These are phyloP conservation scores for Heteractis magnifica DNA, from an alignment of 92 coral and sea anemone genomes.

Conservation along the genomic window DNA sequence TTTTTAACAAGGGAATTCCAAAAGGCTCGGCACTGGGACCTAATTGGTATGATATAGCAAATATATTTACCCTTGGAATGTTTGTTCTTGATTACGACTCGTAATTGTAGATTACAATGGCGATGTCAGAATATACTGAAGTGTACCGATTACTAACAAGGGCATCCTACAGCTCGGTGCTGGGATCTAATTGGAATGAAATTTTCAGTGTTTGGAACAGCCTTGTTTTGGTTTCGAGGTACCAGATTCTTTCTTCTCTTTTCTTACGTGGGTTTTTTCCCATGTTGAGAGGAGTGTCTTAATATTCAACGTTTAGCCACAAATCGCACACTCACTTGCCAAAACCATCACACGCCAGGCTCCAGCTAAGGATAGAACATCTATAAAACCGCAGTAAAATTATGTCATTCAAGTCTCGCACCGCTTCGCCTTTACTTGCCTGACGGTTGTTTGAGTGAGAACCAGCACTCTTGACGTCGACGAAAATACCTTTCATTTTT, in stretches of 20 bases:
- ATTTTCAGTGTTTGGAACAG: neutral
- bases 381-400: neutral
- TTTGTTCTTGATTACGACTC: too few relatives aligned
- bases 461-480: too few relatives aligned
- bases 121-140: neutral
- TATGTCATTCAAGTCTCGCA: neutral
- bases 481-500: too few relatives aligned
- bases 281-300: neutral
- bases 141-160: neutral
- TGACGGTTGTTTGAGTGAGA: too few relatives aligned
- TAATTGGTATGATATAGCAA: too few relatives aligned
- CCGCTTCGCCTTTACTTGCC: neutral
- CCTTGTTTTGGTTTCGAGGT: neutral
- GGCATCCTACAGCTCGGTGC: neutral
- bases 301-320: neutral
- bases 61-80: too few relatives aligned
- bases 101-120: neutral
- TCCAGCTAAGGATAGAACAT: neutral
- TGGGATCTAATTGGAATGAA: neutral
- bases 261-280: neutral
- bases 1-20: too few relatives aligned
- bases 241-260: neutral
- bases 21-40: too few relatives aligned
- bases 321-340: neutral
- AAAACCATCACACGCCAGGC: neutral